Evolutionary conservation across 1,140 invertebrate genomes (phyloP), one percentile per base, ranked within the genome.

Genomic region (Drosophila ambigua): DNA sequence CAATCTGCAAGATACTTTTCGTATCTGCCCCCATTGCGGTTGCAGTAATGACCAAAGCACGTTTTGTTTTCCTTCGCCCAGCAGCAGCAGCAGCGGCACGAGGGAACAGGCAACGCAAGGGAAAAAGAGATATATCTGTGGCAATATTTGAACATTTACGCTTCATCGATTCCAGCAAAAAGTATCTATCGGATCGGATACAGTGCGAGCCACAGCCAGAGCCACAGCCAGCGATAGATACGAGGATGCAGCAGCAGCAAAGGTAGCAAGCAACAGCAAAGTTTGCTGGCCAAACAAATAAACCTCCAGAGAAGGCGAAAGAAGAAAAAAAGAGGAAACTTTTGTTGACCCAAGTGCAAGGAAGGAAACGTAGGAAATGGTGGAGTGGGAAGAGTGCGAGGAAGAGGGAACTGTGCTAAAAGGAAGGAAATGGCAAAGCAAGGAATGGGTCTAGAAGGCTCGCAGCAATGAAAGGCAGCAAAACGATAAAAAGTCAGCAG

Each of bases 111-210:
- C 28, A 52, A 35, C 24, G 50, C 51, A 53, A 20, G 15, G 15
- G 60, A 72, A 78, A 72, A 53, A 39, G 28, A 39, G 63, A 69
- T 78, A 77, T 75, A 79, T 78, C 72, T 74, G 24, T 54, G 59
- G 69, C 62, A 77, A 80, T 77, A 88, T 87, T 87, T 87, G 83
- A 88, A 88, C 83, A 88, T 88, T 88, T 88, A 88, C 83, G 83
- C 83, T 88, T 88, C 83, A 88, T 88, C 83, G 83, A 88, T 88
- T 88, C 67, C 76, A 72, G 48, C 35, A 60, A 51, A 71, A 66
- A 72, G 72, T 87, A 82, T 78, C 74, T 68, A 45, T 7, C 39
- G 67, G 71, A 71, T 66, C 39, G 67, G 71, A 71, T 66, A 69
- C n/a, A n/a, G 13, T 9, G 8, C 20, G 16, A 16, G 16, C 16